Evolutionary conservation across 2,888 invertebrate genomes (phyloP).

Genomic region (Quadriops clusia): DNA sequence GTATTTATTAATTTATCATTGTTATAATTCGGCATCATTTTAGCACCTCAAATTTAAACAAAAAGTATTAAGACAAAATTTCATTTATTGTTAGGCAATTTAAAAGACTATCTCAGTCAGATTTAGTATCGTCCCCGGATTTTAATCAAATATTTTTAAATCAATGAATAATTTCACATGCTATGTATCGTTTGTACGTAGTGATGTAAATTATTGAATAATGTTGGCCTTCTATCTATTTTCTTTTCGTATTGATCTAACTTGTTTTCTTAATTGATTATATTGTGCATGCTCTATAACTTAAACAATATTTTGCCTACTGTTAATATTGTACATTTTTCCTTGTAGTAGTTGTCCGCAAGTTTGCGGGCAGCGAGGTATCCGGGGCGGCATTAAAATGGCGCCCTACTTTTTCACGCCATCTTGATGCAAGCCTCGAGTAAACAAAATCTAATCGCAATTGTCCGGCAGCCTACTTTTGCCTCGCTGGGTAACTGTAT

Average conservation of each 20-base stretch:
- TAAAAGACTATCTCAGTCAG: too few relatives aligned
- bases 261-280: slow-evolving; percentile 27
- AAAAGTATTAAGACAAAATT: too few relatives aligned
- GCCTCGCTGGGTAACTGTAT: neutral
- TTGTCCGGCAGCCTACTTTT: slow-evolving; percentile 3
- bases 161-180: too few relatives aligned
- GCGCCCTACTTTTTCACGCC: neutral
- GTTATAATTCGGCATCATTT: too few relatives aligned
- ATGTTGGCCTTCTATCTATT: slow-evolving; percentile 40
- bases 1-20: too few relatives aligned
- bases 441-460: neutral
- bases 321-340: slow-evolving; percentile 11
- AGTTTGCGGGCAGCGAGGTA: slow-evolving; percentile 15
- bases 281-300: slow-evolving; percentile 32
- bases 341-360: slow-evolving; percentile 13
- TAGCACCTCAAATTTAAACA: too few relatives aligned
- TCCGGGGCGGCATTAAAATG: neutral
- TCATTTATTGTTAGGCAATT: too few relatives aligned
- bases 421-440: neutral
- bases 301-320: slow-evolving; percentile 7
- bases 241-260: slow-evolving; percentile 33
- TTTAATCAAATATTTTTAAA: too few relatives aligned
- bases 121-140: too few relatives aligned
- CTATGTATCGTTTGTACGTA: too few relatives aligned
- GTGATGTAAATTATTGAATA: too few relatives aligned